Conservation (phyloP, 2,797 vertebrate species). For the Phalloptychus januarius region DNA sequence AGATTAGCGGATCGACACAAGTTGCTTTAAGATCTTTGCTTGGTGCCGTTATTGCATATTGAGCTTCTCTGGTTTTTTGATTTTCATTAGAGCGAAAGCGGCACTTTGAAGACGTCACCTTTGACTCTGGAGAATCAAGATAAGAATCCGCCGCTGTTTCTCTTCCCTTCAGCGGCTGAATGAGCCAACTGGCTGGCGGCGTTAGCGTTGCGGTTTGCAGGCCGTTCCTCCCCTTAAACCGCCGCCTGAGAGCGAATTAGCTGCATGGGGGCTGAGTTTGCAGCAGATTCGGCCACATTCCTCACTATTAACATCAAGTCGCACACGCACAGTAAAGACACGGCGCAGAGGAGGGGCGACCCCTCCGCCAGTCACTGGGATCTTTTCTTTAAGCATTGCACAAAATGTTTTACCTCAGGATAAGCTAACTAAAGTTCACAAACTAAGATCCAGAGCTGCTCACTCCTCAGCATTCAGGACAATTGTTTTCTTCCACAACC, state of each 20-base stretch:
- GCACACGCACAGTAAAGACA: constrained; percentile 16
- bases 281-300: constrained; percentile 48
- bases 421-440: constrained; percentile 61
- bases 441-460: constrained; percentile 46
- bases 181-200: constrained; percentile 4
- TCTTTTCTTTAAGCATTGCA: constrained; percentile 66
- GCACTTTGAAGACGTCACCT: constrained; percentile 24
- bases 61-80: constrained; percentile 10
- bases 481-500: constrained; percentile 55
- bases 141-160: constrained; percentile 18
- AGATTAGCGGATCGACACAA: constrained; percentile 13
- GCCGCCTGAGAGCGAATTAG: constrained; percentile 24
- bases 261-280: constrained; percentile 45
- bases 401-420: constrained; percentile 77
- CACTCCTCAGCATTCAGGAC: constrained; percentile 54
- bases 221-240: constrained; percentile 15
- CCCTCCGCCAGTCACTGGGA: constrained; percentile 34
- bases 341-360: constrained; percentile 34
- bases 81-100: constrained; percentile 14
- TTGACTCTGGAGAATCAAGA: constrained; percentile 21
- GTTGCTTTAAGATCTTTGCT: constrained; percentile 12
- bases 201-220: not conserved
- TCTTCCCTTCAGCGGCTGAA: constrained; percentile 17
- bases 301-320: constrained; percentile 35
- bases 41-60: constrained; percentile 6